Percentiles rank a stretch among this genome's conserved stretches.
Conservation (phyloP, 2,113 vertebrate species). For the Scytalopus superciliaris region DNA sequence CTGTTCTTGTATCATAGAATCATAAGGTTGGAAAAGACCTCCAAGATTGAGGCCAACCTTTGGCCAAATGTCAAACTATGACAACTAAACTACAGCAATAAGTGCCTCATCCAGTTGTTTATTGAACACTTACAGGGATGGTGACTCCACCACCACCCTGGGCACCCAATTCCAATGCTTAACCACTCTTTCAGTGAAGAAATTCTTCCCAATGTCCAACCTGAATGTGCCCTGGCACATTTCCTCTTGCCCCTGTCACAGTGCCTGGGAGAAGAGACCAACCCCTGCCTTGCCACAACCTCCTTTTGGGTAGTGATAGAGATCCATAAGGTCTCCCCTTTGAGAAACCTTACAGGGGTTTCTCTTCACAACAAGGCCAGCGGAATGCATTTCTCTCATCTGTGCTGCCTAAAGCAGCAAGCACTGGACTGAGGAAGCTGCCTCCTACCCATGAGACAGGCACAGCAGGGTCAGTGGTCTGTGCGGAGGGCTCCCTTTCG, state of each 20-base stretch:
- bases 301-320: not conserved
- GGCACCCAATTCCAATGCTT: not conserved
- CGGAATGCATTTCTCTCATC: not conserved
- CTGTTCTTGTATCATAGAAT: not conserved
- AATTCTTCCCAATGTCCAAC: not conserved
- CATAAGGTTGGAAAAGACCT: not conserved
- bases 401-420: not conserved
- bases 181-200: not conserved
- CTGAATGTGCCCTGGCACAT: not conserved
- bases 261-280: not conserved
- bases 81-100: not conserved
- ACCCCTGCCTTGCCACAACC: not conserved
- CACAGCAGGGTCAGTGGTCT: fast-evolving
- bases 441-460: fast-evolving
- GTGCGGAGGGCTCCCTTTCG: not conserved
- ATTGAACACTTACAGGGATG: not conserved
- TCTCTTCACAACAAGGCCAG: not conserved
- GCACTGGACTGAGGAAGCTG: not conserved
- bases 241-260: not conserved
- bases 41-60: not conserved
- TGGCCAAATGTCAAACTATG: not conserved
- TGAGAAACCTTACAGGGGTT: not conserved
- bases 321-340: not conserved
- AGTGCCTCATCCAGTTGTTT: not conserved
- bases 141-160: not conserved